Evolutionary conservation across 2,797 vertebrate genomes (phyloP), one percentile per base, ranked within the genome.

Genomic region (Podarcis siculus): DNA sequence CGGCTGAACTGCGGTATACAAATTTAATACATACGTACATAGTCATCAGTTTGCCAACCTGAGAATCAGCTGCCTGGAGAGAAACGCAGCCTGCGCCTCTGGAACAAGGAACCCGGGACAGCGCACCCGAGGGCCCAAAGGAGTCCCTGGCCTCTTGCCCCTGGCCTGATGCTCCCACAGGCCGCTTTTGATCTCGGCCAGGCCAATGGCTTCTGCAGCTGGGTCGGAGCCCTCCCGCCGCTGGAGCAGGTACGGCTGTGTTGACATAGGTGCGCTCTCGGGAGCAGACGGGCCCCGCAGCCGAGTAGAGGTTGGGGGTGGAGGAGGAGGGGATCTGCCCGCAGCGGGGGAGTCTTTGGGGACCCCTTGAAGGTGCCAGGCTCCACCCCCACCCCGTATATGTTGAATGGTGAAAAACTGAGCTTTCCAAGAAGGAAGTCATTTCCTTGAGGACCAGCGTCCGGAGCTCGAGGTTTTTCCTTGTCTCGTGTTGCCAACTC

Each of bases 151-250:
- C 3, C 13, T 55, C 49, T 55, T 55, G 49, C 3, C 49, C 49
- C 49, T 1, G 49, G 49, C 49, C 49, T 15, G 49, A 15, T 55
- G 49, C 49, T 55, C 61, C 42, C 35, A 3, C 45, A n/a, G 13
- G 6, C 72, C 2, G 8, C 88, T 97, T 99, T 98, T 98, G 98
- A 98, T 98, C 97, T 97, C 95, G 95, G 91, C 87, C 94, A 95
- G 92, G 95, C 96, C 97, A 97, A 99, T 98, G 98, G 97, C 97
- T 99, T 98, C 98, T 97, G 99, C 99, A 99, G 98, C 98, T 98
- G 98, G 98, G 96, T 93, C 94, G 97, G 96, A 97, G 96, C 97
- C 95, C 91, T 87, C 93, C 83, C 94, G 92, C 95, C 96, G 94
- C 96, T 94, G 96, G 95, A 96, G 95, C 97, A 96, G 97, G 96